Evolutionary conservation across 2,113 vertebrate species (phyloP), one percentile per base, ranked within the genome.

Genomic region (Eurypyga helias): DNA sequence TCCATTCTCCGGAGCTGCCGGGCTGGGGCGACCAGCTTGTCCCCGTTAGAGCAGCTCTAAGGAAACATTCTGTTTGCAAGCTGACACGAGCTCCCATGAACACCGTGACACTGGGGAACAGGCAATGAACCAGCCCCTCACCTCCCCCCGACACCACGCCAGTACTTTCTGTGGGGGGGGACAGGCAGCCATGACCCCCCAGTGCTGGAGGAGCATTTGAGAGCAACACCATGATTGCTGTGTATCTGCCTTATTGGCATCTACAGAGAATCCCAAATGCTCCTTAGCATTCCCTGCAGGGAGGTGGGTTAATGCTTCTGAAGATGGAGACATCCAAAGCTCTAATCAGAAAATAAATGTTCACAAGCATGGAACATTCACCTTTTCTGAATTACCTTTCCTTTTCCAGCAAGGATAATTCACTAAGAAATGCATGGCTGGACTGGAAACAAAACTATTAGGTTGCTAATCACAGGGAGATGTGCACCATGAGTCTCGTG

Each of bases 11-110:
- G 1, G 62, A 52, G 51, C 7, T 61, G n/a, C 23, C 2, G 7
- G 19, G 29, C 13, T 41, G 15, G 3, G 15, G 38, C 11, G 5
- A 82, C 33, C 23, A 64, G 28, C 54, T 41, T 60, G 15, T 49
- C 52, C 34, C 65, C 17, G 2, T 48, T 41, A 69, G 58, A 83
- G 41, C 43, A 54, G 33, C 49, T 54, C 36, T 65, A 28, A 19
- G 46, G 17, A 83, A 87, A 57, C 0, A 0, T n/a, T 28, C 45
- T 3, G 0, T 72, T 79, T 11, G 14, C 34, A 31, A 5, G 46
- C 28, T 61, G 48, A 46, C 36, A 36, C 0, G 0, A 83, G 41
- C 20, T 71, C 23, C 16, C 19, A 20, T 11, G 61, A 79, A 67
- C 12, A 33, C 13, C 0, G 3, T 46, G 61, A 29, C 62, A 43